phyloP scores from a whole-genome alignment of 2,797 vertebrate species.

The Sorex maritimensis region DNA sequence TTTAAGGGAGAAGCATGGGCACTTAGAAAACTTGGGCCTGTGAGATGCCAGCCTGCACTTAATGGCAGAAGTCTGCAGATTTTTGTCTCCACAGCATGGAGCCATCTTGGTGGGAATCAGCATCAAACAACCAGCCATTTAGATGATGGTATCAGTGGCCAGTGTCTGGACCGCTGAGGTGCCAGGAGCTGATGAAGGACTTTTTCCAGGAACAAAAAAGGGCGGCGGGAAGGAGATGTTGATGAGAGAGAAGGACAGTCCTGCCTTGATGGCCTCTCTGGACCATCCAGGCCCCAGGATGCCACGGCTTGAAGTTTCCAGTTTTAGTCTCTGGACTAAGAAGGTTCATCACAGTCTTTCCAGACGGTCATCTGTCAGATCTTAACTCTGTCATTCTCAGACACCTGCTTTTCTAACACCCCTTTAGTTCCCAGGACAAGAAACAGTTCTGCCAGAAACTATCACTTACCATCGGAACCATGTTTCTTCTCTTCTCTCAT shows the following conservation, averaged over 20 bases:
- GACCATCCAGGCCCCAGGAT: constrained; percentile 19
- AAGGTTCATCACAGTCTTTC: constrained; percentile 22
- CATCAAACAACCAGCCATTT: constrained; percentile 44
- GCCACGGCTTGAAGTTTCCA: background rate
- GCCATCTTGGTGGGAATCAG: background rate
- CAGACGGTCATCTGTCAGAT: background rate
- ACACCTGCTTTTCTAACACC: background rate
- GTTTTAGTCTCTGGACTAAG: constrained; percentile 5
- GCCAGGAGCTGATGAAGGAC: constrained; percentile 60
- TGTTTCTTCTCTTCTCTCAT: constrained; percentile 28
- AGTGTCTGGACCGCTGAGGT: constrained; percentile 39
- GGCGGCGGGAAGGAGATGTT: background rate
- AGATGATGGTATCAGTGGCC: constrained; percentile 49
- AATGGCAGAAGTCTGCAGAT: constrained; percentile 19
- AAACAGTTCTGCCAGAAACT: constrained; percentile 39
- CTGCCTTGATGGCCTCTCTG: constrained; percentile 22
- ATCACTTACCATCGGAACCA: constrained; percentile 26
- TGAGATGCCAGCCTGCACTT: constrained; percentile 44
- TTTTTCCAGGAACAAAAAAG: constrained; percentile 58
- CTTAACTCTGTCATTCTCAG: constrained; percentile 1
- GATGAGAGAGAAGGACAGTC: constrained; percentile 10
- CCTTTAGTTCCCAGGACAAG: constrained; percentile 7
- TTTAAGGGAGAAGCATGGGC: background rate
- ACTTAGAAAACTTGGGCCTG: constrained; percentile 4
- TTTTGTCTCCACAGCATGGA: constrained; percentile 22